Conservation (phyloP, 2,797 vertebrate genomes). For the Sternotherus odoratus region DNA sequence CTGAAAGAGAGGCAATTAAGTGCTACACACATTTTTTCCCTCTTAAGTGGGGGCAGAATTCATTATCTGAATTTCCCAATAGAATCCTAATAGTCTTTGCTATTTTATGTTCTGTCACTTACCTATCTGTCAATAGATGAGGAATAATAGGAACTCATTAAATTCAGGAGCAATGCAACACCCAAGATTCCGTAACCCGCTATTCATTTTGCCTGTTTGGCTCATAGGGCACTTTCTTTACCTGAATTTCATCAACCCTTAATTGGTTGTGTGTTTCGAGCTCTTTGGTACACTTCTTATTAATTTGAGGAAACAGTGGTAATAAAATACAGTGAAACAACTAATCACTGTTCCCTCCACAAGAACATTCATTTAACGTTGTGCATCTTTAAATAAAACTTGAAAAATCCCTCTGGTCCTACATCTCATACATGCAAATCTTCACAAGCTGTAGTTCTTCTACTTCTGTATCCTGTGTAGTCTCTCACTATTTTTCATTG, state of each 20-base stretch:
- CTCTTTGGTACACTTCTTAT: background rate
- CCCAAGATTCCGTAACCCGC: background rate
- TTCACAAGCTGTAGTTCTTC: background rate
- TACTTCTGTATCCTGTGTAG: background rate
- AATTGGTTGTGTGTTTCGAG: background rate
- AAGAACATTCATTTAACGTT: conserved; percentile 27
- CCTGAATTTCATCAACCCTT: background rate
- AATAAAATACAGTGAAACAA: conserved; percentile 1
- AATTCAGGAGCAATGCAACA: background rate
- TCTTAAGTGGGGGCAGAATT: conserved; percentile 4
- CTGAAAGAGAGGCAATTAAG: conserved; percentile 12
- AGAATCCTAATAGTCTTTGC: background rate
- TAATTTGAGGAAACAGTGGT: conserved; percentile 13
- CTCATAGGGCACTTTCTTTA: background rate
- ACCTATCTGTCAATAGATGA: background rate
- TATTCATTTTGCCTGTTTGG: background rate
- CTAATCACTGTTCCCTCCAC: background rate
- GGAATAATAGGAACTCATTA: background rate
- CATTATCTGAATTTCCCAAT: background rate
- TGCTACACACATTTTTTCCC: background rate
- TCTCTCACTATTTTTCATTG: background rate
- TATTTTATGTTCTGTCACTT: background rate
- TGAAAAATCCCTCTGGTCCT: background rate
- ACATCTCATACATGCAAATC: background rate
- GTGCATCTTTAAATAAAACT: background rate